A percentile compares a stretch with the other conserved stretches of the same genome.
Evolutionary conservation across 2,797 vertebrate genomes (phyloP).

Genomic region (Galaxias olidus): DNA sequence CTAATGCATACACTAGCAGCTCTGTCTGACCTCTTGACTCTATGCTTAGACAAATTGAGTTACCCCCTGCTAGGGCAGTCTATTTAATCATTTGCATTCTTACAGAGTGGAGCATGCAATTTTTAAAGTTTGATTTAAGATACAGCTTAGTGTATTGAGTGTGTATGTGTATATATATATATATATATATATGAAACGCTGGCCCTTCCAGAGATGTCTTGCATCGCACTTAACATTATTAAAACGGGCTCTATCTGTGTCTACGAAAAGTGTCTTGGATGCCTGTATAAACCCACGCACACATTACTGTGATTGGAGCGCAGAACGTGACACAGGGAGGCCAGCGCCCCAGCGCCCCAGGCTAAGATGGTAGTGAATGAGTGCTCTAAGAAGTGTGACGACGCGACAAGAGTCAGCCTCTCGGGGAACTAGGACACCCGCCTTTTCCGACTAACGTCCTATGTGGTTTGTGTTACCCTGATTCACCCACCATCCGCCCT

Average conservation of each 20-base stretch:
- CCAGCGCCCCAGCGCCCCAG: constrained; percentile 46
- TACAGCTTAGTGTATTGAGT: constrained; percentile 42
- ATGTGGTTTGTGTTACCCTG: constrained; percentile 27
- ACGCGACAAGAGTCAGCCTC: constrained; percentile 29
- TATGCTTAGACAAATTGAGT: constrained; percentile 23
- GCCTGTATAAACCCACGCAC: constrained; percentile 16
- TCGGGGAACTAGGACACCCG: constrained; percentile 59
- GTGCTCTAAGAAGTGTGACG: constrained; percentile 18
- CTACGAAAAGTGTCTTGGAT: constrained; percentile 19
- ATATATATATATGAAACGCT: constrained; percentile 30
- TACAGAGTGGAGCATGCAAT: too few species aligned
- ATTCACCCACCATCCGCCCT: constrained; percentile 27
- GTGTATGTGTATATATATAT: too few species aligned
- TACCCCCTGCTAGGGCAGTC: not conserved
- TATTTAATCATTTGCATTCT: constrained; percentile 15
- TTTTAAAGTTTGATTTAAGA: not conserved
- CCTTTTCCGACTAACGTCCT: constrained; percentile 43
- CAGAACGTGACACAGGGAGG: constrained; percentile 35
- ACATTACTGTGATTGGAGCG: constrained; percentile 51
- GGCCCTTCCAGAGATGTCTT: constrained; percentile 27
- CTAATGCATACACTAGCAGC: constrained; percentile 22
- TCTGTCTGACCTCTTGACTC: constrained; percentile 3
- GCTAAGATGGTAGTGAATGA: constrained; percentile 41
- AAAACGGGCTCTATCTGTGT: constrained; percentile 27
- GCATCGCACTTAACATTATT: constrained; percentile 37